A percentile compares a stretch with the other conserved stretches of the same genome.
Evolutionary conservation across 2,113 vertebrate species (phyloP).

Genomic region (Cynopterus brachyotis): DNA sequence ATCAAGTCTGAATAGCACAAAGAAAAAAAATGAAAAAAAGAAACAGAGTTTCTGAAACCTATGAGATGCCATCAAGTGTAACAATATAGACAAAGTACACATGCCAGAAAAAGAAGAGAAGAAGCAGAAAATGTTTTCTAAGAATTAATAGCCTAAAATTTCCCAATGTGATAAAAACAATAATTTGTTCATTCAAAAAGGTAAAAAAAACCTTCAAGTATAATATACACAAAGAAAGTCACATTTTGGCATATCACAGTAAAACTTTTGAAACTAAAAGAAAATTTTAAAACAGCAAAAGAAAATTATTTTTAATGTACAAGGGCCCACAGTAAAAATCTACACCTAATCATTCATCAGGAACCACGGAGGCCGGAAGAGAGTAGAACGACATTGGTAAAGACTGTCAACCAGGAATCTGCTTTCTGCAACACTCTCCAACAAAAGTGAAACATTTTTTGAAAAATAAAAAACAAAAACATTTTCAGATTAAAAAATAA

Average conservation of each 20-base stretch:
- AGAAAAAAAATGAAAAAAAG: not conserved
- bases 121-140: not conserved
- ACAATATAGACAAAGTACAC: not conserved
- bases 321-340: not conserved
- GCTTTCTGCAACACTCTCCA: not conserved
- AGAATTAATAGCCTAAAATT: not conserved
- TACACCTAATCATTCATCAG: not conserved
- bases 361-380: not conserved
- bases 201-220: not conserved
- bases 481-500: not conserved
- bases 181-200: not conserved
- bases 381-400: not conserved
- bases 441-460: not conserved
- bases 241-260: not conserved
- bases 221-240: not conserved
- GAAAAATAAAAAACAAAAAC: not conserved
- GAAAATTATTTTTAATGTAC: not conserved
- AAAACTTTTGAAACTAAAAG: not conserved
- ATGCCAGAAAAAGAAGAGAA: not conserved
- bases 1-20: not conserved
- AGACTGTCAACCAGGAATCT: not conserved
- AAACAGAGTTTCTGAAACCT: not conserved
- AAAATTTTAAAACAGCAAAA: not conserved
- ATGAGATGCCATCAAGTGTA: not conserved
- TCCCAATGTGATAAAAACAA: not conserved